Base-by-base conservation (phyloP, 2,888 invertebrate species). In the Pogonocherus hispidulus region DNA sequence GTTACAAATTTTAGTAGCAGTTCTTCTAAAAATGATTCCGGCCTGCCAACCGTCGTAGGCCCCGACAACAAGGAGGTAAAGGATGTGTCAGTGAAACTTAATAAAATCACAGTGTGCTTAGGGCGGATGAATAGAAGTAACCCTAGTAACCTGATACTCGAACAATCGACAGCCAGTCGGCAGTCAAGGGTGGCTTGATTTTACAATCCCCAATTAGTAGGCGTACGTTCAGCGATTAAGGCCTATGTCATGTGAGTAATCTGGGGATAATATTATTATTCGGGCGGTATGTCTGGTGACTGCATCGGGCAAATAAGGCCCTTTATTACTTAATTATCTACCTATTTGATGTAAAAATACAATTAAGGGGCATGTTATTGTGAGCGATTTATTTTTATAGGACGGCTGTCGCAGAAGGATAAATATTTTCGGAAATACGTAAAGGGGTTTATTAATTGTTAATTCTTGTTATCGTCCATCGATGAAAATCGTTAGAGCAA, bases 191-290 rank as follows among this genome's bases (percentile, higher is more conserved):
- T 78, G 78, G 77, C 80, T 82, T 81, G 83, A 82, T 84, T 84
- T 82, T 83, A 82, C 82, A 82, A 83, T 82, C 82, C 82, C 83
- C 84, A 83, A 84, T 83, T 84, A 83, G 80, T 66, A 76, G 78
- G 76, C 78, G 80, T 78, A 71, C 74, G 77, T 72, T 70, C 67
- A 69, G 69, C 77, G 78, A 80, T 80, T 80, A 80, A 68, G 67
- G 73, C 67, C 73, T 65, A 69, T 76, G 75, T 74, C 74, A 75
- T 71, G 73, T 67, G 74, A 77, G 71, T 78, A 78, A 77, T 78
- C 71, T 73, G 51, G 66, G 44, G 74, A 71, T 74, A 74, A 74
- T 72, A 72, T 74, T 74, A 71, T 74, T 74, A 74, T 66, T 72
- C 59, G 63, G 65, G 55, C 54, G 57, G 63, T 27, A 27, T 27